Evolutionary conservation across 2,797 vertebrate species (phyloP), one percentile per base, ranked within the genome.

Genomic region (Margarornis squamiger): DNA sequence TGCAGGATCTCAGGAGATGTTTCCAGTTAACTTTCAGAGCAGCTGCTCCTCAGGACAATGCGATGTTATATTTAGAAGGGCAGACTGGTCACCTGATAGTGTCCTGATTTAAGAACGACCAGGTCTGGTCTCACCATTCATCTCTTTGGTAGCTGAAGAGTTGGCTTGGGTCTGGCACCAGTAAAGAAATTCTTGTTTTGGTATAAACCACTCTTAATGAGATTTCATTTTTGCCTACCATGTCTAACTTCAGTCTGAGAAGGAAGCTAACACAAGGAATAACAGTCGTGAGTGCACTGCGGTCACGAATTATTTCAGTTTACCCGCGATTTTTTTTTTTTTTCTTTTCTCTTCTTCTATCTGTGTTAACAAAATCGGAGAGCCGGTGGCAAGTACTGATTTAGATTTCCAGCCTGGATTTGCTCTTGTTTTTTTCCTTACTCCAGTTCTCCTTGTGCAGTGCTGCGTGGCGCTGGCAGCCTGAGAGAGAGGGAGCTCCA

Each of bases 401-500:
- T 96, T 92, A 72, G 92, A n/a, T 93, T 96, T 93, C 59, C 93
- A 95, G 94, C 58, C 91, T 43, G 62, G 82, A 86, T 88, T 89
- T 57, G 89, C 82, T 84, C 91, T 61, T 92, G 82, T 85, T 90
- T 94, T 68, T 45, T 84, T 90, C 81, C 82, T 79, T 54, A 80
- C 95, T 95, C 93, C 86, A 38, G 86, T 67, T 94, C 86, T 85
- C 70, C 95, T 48, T 62, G 96, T 80, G 96, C 97, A 72, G 55
- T 87, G 92, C 93, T 91, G 97, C 68, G 96, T 79, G 93, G 95
- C 79, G 70, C 86, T 88, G 77, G 87, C 95, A 81, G 93, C 87
- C 90, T 86, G 66, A 75, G 97, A 67, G 90, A 96, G 96, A 97
- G 97, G 96, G 96, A 96, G 96, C 96, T 97, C 95, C 95, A 96